Evolutionary conservation across 2,113 vertebrate genomes (phyloP).

Genomic region (Grammomys dolichurus): DNA sequence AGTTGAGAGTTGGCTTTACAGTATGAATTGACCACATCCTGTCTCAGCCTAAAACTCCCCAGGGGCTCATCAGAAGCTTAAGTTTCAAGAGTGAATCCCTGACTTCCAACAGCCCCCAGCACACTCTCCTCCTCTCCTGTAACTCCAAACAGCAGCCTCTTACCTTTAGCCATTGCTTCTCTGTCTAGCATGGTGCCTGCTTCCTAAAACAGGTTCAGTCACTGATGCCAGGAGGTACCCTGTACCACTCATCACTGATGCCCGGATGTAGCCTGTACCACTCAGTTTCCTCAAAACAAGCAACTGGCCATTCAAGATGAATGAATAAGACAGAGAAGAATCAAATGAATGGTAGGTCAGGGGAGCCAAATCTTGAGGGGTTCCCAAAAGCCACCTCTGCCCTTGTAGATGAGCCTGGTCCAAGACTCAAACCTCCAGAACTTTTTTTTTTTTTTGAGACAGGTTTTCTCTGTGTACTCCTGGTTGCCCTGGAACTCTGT

Average conservation of each 20-base stretch:
- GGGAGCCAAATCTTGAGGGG: not conserved
- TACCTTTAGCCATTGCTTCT: not conserved
- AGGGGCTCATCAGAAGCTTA: not conserved
- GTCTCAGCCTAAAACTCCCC: not conserved
- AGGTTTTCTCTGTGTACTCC: not conserved
- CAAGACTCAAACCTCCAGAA: too few species aligned
- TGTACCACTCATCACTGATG: not conserved
- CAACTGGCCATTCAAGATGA: not conserved
- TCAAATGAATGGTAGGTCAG: not conserved
- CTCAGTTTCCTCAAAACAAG: not conserved
- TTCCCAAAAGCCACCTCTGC: not conserved
- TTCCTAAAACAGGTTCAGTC: not conserved
- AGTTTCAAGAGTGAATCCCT: not conserved
- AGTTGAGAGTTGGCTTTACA: not conserved
- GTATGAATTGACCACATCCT: not conserved
- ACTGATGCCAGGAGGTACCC: accelerated
- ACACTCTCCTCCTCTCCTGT: not conserved
- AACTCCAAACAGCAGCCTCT: not conserved
- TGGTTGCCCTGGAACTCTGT: not conserved
- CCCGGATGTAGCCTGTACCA: not conserved
- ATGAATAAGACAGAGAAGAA: not conserved
- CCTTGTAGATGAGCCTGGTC: not conserved
- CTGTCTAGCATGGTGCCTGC: not conserved
- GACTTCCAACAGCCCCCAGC: not conserved
- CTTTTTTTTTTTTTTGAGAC: not conserved